phyloP scores from a whole-genome alignment of 2,113 vertebrate genomes.

The Chrysochloris asiatica region DNA sequence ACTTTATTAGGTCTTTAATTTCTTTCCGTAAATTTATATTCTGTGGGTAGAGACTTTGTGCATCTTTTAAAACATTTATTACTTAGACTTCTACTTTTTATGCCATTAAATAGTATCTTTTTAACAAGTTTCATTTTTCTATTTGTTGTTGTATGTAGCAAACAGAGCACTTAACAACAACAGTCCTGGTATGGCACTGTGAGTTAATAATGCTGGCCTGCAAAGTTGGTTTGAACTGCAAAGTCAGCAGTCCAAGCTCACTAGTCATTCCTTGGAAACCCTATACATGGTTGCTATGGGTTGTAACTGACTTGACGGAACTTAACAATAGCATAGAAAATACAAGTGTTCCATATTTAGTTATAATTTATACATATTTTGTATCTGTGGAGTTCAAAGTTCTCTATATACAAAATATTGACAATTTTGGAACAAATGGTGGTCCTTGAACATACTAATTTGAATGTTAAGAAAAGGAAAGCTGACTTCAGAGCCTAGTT shows the following conservation, averaged over 20 bases:
- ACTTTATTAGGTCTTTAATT: neutral
- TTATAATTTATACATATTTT: neutral
- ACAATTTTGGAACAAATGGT: neutral
- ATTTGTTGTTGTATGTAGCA: neutral
- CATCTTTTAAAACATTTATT: neutral
- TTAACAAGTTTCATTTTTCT: conserved; percentile 1
- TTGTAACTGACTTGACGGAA: too few species aligned
- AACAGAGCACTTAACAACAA: too few species aligned
- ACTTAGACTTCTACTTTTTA: neutral
- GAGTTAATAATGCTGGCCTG: too few species aligned
- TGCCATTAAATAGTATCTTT: neutral
- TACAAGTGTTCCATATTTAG: neutral
- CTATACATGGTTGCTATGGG: too few species aligned
- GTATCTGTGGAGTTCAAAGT: neutral
- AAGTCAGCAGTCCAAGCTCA: too few species aligned
- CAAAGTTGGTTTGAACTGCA: too few species aligned
- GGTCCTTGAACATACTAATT: neutral
- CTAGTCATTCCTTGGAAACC: too few species aligned
- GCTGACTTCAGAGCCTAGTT: neutral
- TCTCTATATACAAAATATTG: neutral
- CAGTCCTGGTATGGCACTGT: too few species aligned
- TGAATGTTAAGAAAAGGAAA: neutral
- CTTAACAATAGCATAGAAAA: too few species aligned
- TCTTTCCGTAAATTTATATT: neutral
- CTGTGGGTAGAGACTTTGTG: neutral